Percentiles rank a stretch among this genome's conserved stretches.
Conservation (phyloP, 1,140 invertebrate species). For the Atta cephalotes region DNA sequence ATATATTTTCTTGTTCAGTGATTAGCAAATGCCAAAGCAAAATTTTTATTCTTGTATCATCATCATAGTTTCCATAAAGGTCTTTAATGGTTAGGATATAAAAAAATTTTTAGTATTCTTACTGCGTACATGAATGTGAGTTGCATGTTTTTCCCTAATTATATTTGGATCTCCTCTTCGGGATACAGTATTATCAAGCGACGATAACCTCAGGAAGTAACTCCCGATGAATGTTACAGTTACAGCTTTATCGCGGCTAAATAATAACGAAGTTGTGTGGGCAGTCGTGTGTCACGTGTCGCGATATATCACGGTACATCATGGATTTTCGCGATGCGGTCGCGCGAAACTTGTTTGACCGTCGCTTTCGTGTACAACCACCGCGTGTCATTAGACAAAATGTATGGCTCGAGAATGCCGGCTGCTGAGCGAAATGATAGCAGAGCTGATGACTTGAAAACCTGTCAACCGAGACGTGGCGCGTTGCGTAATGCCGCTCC, state of each 20-base stretch:
- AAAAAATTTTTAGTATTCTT: not conserved
- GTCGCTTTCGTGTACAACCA: constrained; percentile 61
- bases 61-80: not conserved
- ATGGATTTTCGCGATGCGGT: constrained; percentile 20
- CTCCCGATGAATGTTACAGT: constrained; percentile 1
- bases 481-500: constrained; percentile 68
- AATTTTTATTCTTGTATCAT: not conserved
- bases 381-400: constrained; percentile 65
- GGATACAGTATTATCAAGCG: constrained; percentile 12
- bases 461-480: constrained; percentile 73
- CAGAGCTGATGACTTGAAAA: constrained; percentile 68
- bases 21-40: not conserved
- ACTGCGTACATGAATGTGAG: not conserved
- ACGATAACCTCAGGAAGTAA: constrained; percentile 47
- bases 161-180: not conserved
- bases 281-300: constrained; percentile 34
- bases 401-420: constrained; percentile 55
- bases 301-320: not conserved
- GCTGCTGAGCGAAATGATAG: constrained; percentile 63
- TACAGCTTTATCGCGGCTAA: constrained; percentile 37
- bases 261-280: constrained; percentile 38
- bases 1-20: not conserved
- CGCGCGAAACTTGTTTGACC: constrained; percentile 47
- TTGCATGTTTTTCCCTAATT: not conserved
- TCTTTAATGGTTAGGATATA: not conserved